A percentile compares a stretch with the other conserved stretches of the same genome.
Evolutionary conservation across 2,113 vertebrate species (phyloP).

Genomic region (Paracanthobrama guichenoti): DNA sequence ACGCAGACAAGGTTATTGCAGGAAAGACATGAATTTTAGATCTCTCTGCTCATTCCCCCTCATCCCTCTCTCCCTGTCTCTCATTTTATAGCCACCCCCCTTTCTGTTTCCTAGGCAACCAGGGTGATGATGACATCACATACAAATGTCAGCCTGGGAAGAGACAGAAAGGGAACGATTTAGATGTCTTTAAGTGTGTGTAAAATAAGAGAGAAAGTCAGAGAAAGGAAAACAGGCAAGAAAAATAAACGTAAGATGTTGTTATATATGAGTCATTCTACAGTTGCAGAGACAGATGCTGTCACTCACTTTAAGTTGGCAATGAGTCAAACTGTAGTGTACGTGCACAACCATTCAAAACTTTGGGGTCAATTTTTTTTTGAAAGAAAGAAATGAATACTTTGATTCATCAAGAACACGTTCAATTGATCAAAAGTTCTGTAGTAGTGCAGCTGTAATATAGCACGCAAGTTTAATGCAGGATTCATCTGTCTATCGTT

Average conservation of each 20-base stretch:
- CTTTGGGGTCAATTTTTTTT: neutral
- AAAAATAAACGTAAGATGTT: neutral
- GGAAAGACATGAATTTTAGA: slow-evolving; percentile 39
- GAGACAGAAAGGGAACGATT: slow-evolving; percentile 22
- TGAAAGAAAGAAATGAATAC: neutral
- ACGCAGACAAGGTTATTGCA: slow-evolving; percentile 44
- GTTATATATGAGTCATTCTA: neutral
- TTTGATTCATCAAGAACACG: neutral
- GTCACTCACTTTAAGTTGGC: neutral
- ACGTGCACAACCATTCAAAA: neutral
- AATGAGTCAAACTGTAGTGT: neutral
- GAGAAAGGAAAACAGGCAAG: slow-evolving; percentile 3
- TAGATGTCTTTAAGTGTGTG: slow-evolving; percentile 26
- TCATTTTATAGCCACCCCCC: neutral
- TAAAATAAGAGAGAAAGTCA: neutral
- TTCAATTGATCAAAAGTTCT: neutral
- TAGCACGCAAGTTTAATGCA: no score
- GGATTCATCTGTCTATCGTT: neutral
- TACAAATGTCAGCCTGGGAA: slow-evolving; percentile 53
- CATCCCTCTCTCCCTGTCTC: slow-evolving; percentile 21
- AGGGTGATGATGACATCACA: slow-evolving; percentile 52
- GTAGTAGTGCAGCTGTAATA: neutral
- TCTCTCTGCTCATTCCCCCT: slow-evolving; percentile 22
- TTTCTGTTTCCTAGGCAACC: slow-evolving; percentile 44
- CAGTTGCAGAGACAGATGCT: neutral